Evolutionary conservation across 37 sponge, comb jelly and placozoan species (phyloP).

Genomic region (Halichondria panicea): DNA sequence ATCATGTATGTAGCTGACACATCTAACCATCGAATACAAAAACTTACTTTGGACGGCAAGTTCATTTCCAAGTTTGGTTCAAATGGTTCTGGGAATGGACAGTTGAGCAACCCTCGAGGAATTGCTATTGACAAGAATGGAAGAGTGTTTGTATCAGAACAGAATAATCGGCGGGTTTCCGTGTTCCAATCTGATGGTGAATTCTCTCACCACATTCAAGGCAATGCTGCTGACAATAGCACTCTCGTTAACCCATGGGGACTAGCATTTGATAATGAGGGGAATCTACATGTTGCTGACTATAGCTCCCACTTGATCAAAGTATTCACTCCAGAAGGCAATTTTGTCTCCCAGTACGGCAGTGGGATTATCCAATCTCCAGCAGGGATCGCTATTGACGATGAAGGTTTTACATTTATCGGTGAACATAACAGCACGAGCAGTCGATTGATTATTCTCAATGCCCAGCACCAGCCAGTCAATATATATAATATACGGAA

Average conservation of each 20-base stretch:
- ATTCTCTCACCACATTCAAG: conserved; percentile 10
- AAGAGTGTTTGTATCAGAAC: conserved; percentile 20
- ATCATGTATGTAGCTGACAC: conserved; percentile 39
- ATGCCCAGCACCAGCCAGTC: conserved; percentile 3
- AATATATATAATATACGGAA: not conserved
- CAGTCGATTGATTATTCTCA: conserved; percentile 11
- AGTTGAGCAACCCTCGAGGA: conserved; percentile 19
- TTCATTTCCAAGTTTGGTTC: conserved; percentile 35
- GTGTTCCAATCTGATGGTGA: conserved; percentile 40
- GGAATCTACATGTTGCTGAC: conserved; percentile 39
- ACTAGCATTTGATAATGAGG: conserved; percentile 39
- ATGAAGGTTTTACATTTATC: conserved; percentile 35
- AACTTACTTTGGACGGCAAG: conserved; percentile 13
- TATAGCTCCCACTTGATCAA: conserved; percentile 3
- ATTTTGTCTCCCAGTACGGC: conserved; percentile 12
- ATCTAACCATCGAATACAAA: conserved; percentile 30
- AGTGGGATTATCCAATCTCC: conserved; percentile 18
- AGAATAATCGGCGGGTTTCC: conserved; percentile 15
- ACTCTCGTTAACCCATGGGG: conserved; percentile 62
- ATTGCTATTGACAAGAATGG: conserved; percentile 26
- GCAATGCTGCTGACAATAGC: too few relatives aligned
- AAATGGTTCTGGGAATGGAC: conserved; percentile 24
- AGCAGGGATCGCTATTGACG: conserved; percentile 45
- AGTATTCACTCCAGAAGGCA: conserved; percentile 35
- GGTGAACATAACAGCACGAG: conserved; percentile 5